phyloP scores from a whole-genome alignment of 2,888 invertebrate species.

The Phragmatobia fuliginosa region DNA sequence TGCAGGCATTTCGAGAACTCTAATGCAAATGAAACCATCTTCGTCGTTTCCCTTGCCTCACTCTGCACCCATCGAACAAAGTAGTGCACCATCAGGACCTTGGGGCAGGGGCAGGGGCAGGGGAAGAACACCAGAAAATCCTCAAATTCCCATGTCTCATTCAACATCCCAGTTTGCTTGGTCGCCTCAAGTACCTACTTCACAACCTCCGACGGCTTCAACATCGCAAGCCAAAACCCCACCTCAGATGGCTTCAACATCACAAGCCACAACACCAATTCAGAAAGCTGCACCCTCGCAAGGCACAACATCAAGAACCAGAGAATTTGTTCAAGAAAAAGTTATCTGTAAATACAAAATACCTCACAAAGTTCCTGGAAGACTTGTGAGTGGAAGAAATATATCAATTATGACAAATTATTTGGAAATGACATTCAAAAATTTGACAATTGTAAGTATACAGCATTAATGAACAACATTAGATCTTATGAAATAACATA shows the following conservation, averaged over 20 bases:
- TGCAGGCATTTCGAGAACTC: neutral
- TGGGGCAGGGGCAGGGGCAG: slow-evolving; percentile 15
- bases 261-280: neutral
- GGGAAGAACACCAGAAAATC: neutral
- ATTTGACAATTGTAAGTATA: slow-evolving; percentile 74
- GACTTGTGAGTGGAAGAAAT: slow-evolving; percentile 46
- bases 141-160: neutral
- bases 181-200: neutral
- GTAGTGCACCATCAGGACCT: neutral
- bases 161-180: neutral
- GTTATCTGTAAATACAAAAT: slow-evolving; percentile 59
- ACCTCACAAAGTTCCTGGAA: slow-evolving; percentile 74
- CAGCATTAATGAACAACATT: neutral
- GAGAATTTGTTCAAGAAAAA: slow-evolving; percentile 20
- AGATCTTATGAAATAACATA: neutral
- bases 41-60: slow-evolving; percentile 5
- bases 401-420: slow-evolving; percentile 88
- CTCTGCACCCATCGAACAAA: neutral
- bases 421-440: slow-evolving; percentile 85
- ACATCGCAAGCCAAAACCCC: neutral
- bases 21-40: slow-evolving; percentile 2
- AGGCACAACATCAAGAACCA: neutral
- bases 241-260: neutral
- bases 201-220: neutral
- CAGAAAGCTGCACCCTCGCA: neutral